Evolutionary conservation across 2,113 vertebrate genomes (phyloP), one percentile per base, ranked within the genome.

Genomic region (Tragulus kanchil): DNA sequence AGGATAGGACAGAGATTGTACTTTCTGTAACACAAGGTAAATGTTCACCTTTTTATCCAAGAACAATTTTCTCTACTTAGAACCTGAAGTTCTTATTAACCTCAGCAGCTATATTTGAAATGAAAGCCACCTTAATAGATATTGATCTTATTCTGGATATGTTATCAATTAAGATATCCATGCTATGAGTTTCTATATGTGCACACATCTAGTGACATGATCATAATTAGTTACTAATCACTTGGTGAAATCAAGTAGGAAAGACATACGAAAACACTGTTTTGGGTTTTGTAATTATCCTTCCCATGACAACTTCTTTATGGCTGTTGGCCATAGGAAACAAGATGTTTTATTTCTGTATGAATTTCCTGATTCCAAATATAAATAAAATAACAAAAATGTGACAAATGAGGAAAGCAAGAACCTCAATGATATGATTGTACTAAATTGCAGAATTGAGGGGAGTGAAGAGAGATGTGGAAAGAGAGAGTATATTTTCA

Each of bases 331-430:
- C 86, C 95, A 90, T 67, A 71, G 73, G 90, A 96, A 97, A 65
- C 84, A 97, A 97, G 93, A 97, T 94, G 97, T 97, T 97, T 97
- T 94, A 96, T 97, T 97, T 98, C 97, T 92, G 4, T 86, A 85
- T 19, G 69, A 93, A 97, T 96, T 97, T 98, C 95, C 77, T 89
- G 90, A 88, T 93, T 93, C 93, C 23, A 78, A 69, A 94, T 90
- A 97, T 97, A 97, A 97, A 97, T 98, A 96, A 94, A 96, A 92
- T 83, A 95, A 83, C 84, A 93, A 82, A 81, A 58, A 71, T 42
- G 83, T 98, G 95, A 95, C 97, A 89, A 78, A 87, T 89, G 90
- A 94, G 62, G 25, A 93, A 96, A 97, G 67, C 95, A 94, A 71
- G 45, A 90, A 54, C 23, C 81, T 71, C 52, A 42, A 14, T 31